Evolutionary conservation across 2,113 vertebrate genomes (phyloP).

Genomic region (Hydropotes inermis): DNA sequence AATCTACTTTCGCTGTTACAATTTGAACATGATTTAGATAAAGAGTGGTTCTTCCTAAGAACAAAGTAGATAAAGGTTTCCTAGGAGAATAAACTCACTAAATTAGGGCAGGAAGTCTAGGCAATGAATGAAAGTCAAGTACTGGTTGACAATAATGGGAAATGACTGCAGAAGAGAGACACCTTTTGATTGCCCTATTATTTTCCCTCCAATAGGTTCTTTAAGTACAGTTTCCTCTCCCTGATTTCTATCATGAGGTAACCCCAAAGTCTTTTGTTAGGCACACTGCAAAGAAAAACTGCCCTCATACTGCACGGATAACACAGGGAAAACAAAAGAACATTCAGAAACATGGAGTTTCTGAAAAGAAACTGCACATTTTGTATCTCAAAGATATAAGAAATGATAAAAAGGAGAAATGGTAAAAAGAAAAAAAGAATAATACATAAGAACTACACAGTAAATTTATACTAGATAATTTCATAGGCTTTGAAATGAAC

Average conservation of each 20-base stretch:
- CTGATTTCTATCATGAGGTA: slow-evolving; percentile 46
- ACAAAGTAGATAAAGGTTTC: slow-evolving; percentile 72
- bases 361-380: background rate
- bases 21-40: slow-evolving; percentile 74
- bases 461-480: background rate
- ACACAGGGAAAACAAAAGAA: slow-evolving; percentile 20
- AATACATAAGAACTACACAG: background rate
- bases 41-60: slow-evolving; percentile 64
- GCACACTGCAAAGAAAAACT: background rate
- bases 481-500: background rate
- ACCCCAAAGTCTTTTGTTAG: slow-evolving; percentile 7
- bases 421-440: background rate
- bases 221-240: slow-evolving; percentile 39
- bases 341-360: background rate
- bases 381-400: background rate
- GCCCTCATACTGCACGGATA: background rate
- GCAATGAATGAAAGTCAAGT: slow-evolving; percentile 69
- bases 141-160: slow-evolving; percentile 61
- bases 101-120: slow-evolving; percentile 69
- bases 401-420: background rate
- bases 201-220: slow-evolving; percentile 57
- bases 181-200: slow-evolving; percentile 56
- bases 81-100: slow-evolving; percentile 66
- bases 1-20: slow-evolving; percentile 64
- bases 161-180: slow-evolving; percentile 35